These are phyloP conservation scores for Cephus runcator DNA, from an alignment of 2,888 invertebrate species.

Conservation along the genomic window DNA sequence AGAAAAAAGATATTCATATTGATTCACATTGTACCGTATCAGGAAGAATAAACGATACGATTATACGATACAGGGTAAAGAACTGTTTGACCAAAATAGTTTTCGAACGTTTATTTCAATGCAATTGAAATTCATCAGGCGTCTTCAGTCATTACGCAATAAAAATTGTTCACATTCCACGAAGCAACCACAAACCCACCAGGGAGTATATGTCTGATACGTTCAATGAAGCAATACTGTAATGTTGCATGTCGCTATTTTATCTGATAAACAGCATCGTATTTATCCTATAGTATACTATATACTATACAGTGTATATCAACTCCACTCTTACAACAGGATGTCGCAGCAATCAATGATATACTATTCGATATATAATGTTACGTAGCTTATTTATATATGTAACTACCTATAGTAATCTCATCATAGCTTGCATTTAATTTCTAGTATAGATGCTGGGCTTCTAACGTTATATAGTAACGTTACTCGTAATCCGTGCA, in stretches of 20 bases:
- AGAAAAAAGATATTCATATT: not conserved
- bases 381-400: not conserved
- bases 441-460: not conserved
- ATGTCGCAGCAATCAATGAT: not conserved
- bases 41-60: not conserved
- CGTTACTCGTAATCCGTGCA: conserved; percentile 4
- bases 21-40: not conserved
- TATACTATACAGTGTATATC: not conserved
- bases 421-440: not conserved
- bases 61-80: not conserved
- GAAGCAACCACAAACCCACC: not conserved
- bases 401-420: not conserved
- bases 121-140: not conserved
- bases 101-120: not conserved
- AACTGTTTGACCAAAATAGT: not conserved
- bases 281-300: not conserved
- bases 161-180: not conserved
- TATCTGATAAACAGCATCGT: not conserved
- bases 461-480: not conserved
- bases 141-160: not conserved
- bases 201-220: not conserved
- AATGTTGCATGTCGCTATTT: not conserved
- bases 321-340: not conserved
- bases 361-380: not conserved
- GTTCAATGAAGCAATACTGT: not conserved